A percentile compares a stretch with the other conserved stretches of the same genome.
Evolutionary conservation across 1,140 invertebrate genomes (phyloP).

Genomic region (Ephestia elutella): DNA sequence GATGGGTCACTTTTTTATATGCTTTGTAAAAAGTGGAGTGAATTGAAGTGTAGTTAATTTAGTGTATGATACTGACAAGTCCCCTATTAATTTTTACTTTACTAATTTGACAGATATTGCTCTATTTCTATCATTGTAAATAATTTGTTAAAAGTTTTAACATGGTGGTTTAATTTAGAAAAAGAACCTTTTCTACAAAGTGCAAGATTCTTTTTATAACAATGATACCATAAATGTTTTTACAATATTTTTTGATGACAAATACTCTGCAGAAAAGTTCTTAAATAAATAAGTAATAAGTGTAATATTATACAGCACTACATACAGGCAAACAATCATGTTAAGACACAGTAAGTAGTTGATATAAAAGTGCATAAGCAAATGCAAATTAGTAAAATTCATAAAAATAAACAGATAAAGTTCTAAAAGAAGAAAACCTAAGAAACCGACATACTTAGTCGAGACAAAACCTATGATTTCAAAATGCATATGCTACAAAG

Average conservation of each 20-base stretch:
- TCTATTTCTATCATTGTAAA: neutral
- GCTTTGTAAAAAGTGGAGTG: neutral
- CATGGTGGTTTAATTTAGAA: neutral
- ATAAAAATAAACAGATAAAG: conserved; percentile 17
- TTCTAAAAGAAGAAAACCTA: conserved; percentile 8
- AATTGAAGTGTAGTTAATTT: neutral
- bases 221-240: no score
- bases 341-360: conserved; percentile 22
- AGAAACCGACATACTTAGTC: neutral
- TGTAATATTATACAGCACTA: conserved; percentile 11
- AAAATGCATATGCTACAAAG: conserved; percentile 15
- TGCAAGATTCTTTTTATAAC: no score
- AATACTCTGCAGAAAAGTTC: neutral
- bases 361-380: conserved; percentile 47
- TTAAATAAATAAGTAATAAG: neutral
- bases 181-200: neutral
- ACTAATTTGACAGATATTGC: neutral
- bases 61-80: neutral
- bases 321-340: conserved; percentile 29
- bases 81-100: neutral
- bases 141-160: neutral
- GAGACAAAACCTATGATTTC: neutral
- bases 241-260: no score
- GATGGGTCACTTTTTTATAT: neutral
- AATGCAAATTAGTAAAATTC: conserved; percentile 46